Base-by-base conservation (phyloP, 1,140 invertebrate species). In the Lepidurus arcticus region DNA sequence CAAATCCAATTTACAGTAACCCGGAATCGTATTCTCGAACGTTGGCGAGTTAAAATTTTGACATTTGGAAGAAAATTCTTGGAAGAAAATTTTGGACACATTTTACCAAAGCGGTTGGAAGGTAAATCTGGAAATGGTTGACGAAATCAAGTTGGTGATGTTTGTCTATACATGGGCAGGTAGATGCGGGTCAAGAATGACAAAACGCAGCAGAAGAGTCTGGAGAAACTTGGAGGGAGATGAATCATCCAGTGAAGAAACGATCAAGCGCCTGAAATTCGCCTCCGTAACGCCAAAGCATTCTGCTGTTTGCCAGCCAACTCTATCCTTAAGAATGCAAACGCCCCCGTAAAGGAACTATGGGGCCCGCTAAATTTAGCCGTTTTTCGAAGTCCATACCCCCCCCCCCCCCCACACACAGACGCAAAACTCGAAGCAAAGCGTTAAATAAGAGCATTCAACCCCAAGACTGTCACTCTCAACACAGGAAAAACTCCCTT, bases 221-320 rank as follows among this genome's bases (percentile, higher is more conserved):
- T 21, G 53, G 53, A 65, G 53, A 65, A 65, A 21, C 21, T 65
- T 7, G 53, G 13, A 13, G 53, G 6, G n/a, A 21, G 53, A 65
- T 65, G 53, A 65, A 65, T 65, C 53, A 65, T 65, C 53, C 16
- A 21, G 6, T 13, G 21, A 65, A 21, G 6, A 65, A 65, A 65
- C 53, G 53, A 65, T 65, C n/a, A 65, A 65, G 16, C 16, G 53
- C 53, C 53, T 65, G n/a, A 13, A 65, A 65, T 65, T 65, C 13
- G 9, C 16, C 21, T 65, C n/a, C 53, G 1, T 65, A 65, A 65
- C 53, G 21, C 53, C 21, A 65, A 34, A 34, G 34, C 53, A 65
- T 65, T n/a, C n/a, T 65, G 53, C 53, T 65, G 53, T 65, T 65
- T 65, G 53, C 53, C 53, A 65, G 53, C 53, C 53, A 65, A 16